Percentiles rank a stretch among this genome's conserved stretches.
Evolutionary conservation across 2,888 invertebrate species (phyloP).

Genomic region (Diogma glabrata): DNA sequence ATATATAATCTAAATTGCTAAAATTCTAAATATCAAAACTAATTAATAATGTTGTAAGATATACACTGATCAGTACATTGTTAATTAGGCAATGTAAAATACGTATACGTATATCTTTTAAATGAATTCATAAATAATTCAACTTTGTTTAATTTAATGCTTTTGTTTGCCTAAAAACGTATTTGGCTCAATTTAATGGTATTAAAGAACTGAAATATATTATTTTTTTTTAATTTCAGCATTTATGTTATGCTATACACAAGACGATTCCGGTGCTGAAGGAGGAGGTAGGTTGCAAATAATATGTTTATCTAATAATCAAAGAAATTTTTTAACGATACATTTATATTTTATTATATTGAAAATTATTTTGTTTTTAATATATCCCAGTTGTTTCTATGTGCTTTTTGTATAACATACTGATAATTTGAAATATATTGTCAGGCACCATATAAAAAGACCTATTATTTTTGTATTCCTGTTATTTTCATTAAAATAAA

Average conservation of each 20-base stretch:
- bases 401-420: constrained; percentile 29
- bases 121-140: no score
- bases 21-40: no score
- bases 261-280: constrained; percentile 82
- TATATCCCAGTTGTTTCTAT: constrained; percentile 21
- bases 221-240: constrained; percentile 47
- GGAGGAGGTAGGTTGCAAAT: constrained; percentile 59
- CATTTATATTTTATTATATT: not conserved
- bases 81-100: no score
- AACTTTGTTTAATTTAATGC: no score
- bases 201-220: no score
- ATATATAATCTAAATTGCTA: no score
- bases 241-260: constrained; percentile 90
- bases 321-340: not conserved
- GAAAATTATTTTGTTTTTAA: constrained; percentile 5
- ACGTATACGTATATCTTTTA: no score
- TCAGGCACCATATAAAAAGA: constrained; percentile 31
- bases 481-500: not conserved
- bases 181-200: no score
- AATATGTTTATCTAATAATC: not conserved
- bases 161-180: no score
- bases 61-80: no score
- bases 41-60: no score
- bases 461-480: not conserved
- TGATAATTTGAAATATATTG: constrained; percentile 32